These are phyloP conservation scores for Crotalus horridus DNA, from an alignment of 2,113 vertebrate genomes.

Conservation along the genomic window DNA sequence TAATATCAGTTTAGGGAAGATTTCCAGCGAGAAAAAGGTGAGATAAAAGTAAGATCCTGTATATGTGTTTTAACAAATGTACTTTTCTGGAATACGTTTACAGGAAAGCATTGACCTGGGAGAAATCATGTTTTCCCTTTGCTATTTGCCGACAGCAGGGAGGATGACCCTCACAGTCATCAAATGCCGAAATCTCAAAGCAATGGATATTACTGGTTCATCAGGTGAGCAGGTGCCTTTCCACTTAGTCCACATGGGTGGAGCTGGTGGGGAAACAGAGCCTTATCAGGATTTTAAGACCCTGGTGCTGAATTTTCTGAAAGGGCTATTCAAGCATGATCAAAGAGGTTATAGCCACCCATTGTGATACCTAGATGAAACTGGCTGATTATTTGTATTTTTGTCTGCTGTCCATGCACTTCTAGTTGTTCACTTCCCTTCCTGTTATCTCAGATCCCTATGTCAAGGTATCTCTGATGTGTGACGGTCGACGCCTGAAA, in stretches of 20 bases:
- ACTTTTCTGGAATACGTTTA: constrained; percentile 14
- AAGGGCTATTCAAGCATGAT: neutral
- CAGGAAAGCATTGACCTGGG: constrained; percentile 96
- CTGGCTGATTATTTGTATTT: neutral
- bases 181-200: constrained; percentile 98
- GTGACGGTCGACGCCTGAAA: constrained; percentile 90
- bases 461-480: constrained; percentile 96
- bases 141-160: constrained; percentile 96
- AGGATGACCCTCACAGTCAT: constrained; percentile 97
- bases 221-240: constrained; percentile 76
- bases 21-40: too few species aligned
- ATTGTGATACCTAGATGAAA: neutral
- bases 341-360: neutral
- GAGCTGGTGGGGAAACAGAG: neutral
- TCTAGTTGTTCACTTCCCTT: constrained; percentile 14
- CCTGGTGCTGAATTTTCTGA: neutral
- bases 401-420: neutral
- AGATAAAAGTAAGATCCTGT: neutral
- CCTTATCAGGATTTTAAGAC: neutral
- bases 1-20: neutral
- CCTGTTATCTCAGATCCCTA: constrained; percentile 81
- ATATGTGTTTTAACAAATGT: neutral
- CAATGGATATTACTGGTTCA: constrained; percentile 97
- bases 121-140: constrained; percentile 99
- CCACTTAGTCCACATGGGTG: neutral